phyloP scores from a whole-genome alignment of 2,797 vertebrate species.

The Rhinophrynus dorsalis region DNA sequence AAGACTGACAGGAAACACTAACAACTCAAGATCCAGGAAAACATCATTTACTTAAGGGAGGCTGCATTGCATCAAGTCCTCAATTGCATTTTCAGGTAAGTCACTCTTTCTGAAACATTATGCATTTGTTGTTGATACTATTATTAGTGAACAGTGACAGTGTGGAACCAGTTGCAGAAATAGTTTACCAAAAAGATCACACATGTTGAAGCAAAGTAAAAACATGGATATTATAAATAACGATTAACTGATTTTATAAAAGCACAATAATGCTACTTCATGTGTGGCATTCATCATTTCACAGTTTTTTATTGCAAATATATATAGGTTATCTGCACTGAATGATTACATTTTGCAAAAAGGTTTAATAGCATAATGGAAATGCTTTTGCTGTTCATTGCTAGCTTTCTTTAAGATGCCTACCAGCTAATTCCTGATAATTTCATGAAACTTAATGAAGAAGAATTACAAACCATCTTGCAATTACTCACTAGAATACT shows the following conservation, averaged over 20 bases:
- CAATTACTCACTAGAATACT: constrained; percentile 33
- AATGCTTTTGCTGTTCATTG: not conserved
- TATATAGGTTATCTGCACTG: too few species aligned
- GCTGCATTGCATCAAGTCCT: not conserved
- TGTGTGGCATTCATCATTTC: too few species aligned
- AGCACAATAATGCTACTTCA: too few species aligned
- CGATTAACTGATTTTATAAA: too few species aligned
- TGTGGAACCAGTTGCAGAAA: too few species aligned
- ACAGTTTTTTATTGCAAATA: too few species aligned
- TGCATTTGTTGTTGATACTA: too few species aligned
- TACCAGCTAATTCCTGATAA: not conserved
- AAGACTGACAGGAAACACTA: constrained; percentile 55
- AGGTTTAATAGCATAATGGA: not conserved
- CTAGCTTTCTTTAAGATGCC: not conserved
- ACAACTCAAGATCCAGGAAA: not conserved
- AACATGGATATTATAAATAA: too few species aligned
- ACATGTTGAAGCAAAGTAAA: too few species aligned
- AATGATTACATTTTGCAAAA: too few species aligned
- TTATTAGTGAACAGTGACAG: too few species aligned
- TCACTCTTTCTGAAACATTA: not conserved
- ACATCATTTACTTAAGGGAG: not conserved
- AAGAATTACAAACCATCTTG: constrained; percentile 37
- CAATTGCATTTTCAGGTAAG: constrained; percentile 18
- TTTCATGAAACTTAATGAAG: constrained; percentile 44
- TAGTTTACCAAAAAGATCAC: too few species aligned